These are phyloP conservation scores for Meteorus cinctellus DNA, from an alignment of 2,888 invertebrate genomes.

Conservation along the genomic window DNA sequence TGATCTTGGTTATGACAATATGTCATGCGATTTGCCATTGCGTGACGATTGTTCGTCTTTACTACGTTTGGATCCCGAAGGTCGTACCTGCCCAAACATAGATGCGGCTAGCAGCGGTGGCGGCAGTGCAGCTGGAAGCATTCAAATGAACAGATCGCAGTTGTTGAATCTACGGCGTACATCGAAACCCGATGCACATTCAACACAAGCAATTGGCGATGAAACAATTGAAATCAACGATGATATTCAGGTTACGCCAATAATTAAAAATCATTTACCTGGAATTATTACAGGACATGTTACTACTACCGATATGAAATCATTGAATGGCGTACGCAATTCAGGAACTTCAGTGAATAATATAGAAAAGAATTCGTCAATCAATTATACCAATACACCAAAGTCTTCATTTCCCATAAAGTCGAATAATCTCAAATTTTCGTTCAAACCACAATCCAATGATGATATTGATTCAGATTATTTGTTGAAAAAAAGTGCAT, in stretches of 20 bases:
- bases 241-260: constrained; percentile 69
- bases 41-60: constrained; percentile 70
- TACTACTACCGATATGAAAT: constrained; percentile 51
- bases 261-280: constrained; percentile 64
- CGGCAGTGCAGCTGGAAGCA: neutral
- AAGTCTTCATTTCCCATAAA: constrained; percentile 14
- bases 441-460: constrained; percentile 51
- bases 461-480: constrained; percentile 36
- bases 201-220: constrained; percentile 60
- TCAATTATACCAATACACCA: neutral
- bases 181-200: constrained; percentile 66
- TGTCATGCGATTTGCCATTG: constrained; percentile 67
- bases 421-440: constrained; percentile 22
- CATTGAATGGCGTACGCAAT: constrained; percentile 7
- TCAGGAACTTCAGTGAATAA: constrained; percentile 35
- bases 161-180: constrained; percentile 45
- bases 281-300: constrained; percentile 58
- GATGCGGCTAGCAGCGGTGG: constrained; percentile 41
- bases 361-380: neutral
- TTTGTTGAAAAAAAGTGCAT: constrained; percentile 67
- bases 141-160: constrained; percentile 46
- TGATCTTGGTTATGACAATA: constrained; percentile 86
- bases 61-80: constrained; percentile 74
- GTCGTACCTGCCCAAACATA: constrained; percentile 64
- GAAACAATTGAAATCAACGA: constrained; percentile 59